Evolutionary conservation across 1,140 invertebrate species (phyloP), one percentile per base, ranked within the genome.

Genomic region (Choristoneura fumiferana): DNA sequence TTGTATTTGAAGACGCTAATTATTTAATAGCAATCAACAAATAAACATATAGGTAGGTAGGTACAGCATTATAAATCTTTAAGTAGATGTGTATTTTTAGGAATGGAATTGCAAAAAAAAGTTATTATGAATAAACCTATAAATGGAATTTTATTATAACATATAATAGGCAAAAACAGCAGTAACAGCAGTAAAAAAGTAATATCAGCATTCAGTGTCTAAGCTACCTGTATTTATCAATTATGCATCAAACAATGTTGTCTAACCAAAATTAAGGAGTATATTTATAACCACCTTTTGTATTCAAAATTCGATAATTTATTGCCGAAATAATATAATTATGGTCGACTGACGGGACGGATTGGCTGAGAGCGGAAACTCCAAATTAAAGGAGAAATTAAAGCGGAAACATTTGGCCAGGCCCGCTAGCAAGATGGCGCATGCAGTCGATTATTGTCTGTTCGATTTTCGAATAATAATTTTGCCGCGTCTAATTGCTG

Each of bases 271-370:
- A 78, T 78, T 67, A 74, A 71, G 62, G 67, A 68, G 66, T 40
- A 54, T 63, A 73, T 75, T 70, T 69, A 75, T 62, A 78, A 81
- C 71, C 71, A 69, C 70, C 71, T 76, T 71, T 75, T 76, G 75
- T 82, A 79, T 83, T 80, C 78, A 87, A 86, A 83, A 78, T 85
- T 89, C 77, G 83, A 89, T 89, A 87, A 89, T 89, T 84, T 84
- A 88, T 88, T 80, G 80, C 78, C 83, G 83, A 89, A 89, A 89
- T 87, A 87, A 89, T 89, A 87, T 85, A 87, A 89, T 89, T 89
- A 87, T 73, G 84, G 73, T 65, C 69, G 73, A 68, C 80, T 78
- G 82, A 81, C 78, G 72, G 77, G 76, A 81, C 73, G 79, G 83
- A 84, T 88, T 85, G 81, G 80, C 72, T 76, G 69, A 68, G 77